Conservation (phyloP, 1,140 invertebrate genomes). For the Trichoplusia ni region DNA sequence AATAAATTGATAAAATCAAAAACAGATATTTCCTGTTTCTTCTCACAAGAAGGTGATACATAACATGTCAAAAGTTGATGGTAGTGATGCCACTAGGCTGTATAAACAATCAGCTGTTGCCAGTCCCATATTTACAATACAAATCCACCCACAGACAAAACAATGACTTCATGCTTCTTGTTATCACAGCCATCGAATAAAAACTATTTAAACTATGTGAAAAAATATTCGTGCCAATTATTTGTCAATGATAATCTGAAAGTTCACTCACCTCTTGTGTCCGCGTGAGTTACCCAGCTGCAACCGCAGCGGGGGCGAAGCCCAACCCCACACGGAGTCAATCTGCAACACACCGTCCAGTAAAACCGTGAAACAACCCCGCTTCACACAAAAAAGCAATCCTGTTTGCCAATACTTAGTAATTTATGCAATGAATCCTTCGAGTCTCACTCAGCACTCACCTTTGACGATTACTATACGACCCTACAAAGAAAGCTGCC, state of each 20-base stretch:
- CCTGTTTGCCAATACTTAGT: conserved; percentile 45
- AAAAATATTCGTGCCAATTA: conserved; percentile 31
- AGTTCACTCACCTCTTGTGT: conserved; percentile 80
- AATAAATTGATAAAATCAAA: background rate
- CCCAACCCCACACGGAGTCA: conserved; percentile 95
- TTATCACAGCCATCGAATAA: conserved; percentile 8
- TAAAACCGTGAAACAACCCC: conserved; percentile 30
- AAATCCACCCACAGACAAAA: conserved; percentile 11
- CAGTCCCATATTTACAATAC: conserved; percentile 16
- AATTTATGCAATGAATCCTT: conserved; percentile 72
- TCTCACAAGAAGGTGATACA: background rate
- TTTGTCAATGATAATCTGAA: conserved; percentile 20
- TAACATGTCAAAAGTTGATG: background rate
- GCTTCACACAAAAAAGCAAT: conserved; percentile 33
- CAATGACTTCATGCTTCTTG: conserved; percentile 21
- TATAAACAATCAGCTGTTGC: conserved; percentile 29
- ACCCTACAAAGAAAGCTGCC: conserved; percentile 58
- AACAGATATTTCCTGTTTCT: background rate
- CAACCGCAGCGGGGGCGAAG: conserved; percentile 93
- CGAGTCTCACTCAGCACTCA: conserved; percentile 54
- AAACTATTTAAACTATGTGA: conserved; percentile 26
- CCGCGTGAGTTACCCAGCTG: conserved; percentile 86
- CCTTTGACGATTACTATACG: conserved; percentile 70
- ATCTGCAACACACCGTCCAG: conserved; percentile 82
- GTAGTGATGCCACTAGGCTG: conserved; percentile 6